Evolutionary conservation across 2,797 vertebrate genomes (phyloP).

Genomic region (Podarcis lilfordi): DNA sequence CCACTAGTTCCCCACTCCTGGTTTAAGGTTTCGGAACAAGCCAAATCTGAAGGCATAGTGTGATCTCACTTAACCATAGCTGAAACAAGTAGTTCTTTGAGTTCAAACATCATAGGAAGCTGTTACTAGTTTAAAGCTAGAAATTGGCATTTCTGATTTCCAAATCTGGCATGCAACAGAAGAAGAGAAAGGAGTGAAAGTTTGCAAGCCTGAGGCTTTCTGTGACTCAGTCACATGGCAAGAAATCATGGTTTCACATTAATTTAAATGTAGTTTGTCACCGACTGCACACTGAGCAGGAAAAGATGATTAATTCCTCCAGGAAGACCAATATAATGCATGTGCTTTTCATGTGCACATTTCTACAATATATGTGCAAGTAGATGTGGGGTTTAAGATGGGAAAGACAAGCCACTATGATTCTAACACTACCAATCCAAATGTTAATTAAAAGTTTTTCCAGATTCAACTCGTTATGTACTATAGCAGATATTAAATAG

Average conservation of each 20-base stretch:
- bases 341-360: background rate
- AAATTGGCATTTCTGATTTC: background rate
- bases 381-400: background rate
- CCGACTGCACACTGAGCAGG: background rate
- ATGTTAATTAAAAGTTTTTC: constrained; percentile 18
- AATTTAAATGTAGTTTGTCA: background rate
- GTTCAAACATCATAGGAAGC: background rate
- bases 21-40: background rate
- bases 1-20: too few relatives aligned
- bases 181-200: background rate
- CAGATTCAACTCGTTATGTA: background rate
- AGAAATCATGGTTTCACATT: background rate
- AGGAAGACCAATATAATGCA: background rate
- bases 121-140: background rate
- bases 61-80: background rate
- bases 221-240: background rate
- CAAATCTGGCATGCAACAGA: background rate
- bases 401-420: background rate
- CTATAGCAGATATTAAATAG: background rate
- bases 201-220: background rate
- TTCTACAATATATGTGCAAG: background rate
- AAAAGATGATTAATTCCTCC: too few relatives aligned
- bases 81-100: background rate
- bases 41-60: background rate
- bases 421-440: background rate